These are phyloP conservation scores for Drosophila athabasca DNA, from an alignment of 1,140 invertebrate species.

Conservation along the genomic window DNA sequence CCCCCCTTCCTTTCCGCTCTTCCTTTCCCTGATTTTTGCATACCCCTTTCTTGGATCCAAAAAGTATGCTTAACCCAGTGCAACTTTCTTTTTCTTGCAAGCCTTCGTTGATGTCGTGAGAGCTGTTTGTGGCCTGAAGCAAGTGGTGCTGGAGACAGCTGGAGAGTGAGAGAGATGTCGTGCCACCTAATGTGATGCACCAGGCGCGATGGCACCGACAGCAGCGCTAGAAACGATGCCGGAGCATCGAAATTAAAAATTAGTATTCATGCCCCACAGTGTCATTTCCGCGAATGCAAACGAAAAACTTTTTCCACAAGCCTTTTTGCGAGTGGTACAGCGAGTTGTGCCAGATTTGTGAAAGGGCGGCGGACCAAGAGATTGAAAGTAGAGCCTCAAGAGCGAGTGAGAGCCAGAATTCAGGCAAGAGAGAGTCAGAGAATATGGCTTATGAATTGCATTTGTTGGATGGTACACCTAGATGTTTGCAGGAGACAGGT, in stretches of 20 bases:
- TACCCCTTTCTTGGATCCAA: conserved; percentile 45
- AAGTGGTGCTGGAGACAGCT: conserved; percentile 10
- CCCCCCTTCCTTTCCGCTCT: no score
- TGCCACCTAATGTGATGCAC: conserved; percentile 69
- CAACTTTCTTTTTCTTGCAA: conserved; percentile 66
- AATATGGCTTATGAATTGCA: conserved; percentile 62
- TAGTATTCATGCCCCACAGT: conserved; percentile 80
- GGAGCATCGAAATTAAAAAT: conserved; percentile 74
- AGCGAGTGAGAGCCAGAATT: conserved; percentile 10
- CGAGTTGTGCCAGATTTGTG: no score
- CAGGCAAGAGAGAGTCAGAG: not conserved
- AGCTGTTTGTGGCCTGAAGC: conserved; percentile 10
- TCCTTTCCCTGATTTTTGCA: conserved; percentile 13
- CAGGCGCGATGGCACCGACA: conserved; percentile 6
- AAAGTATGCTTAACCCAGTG: conserved; percentile 68
- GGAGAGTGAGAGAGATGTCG: not conserved
- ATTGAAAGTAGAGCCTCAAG: conserved; percentile 62
- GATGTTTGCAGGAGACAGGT: conserved; percentile 37
- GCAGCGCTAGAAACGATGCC: conserved; percentile 35
- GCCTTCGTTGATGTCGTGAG: conserved; percentile 23
- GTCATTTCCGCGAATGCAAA: conserved; percentile 76
- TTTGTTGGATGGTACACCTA: not conserved
- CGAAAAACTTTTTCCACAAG: conserved; percentile 51
- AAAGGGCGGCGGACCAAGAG: conserved; percentile 16
- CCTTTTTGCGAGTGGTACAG: conserved; percentile 7